phyloP scores from a whole-genome alignment of 2,797 vertebrate genomes.

The Hyperoplus lanceolatus region DNA sequence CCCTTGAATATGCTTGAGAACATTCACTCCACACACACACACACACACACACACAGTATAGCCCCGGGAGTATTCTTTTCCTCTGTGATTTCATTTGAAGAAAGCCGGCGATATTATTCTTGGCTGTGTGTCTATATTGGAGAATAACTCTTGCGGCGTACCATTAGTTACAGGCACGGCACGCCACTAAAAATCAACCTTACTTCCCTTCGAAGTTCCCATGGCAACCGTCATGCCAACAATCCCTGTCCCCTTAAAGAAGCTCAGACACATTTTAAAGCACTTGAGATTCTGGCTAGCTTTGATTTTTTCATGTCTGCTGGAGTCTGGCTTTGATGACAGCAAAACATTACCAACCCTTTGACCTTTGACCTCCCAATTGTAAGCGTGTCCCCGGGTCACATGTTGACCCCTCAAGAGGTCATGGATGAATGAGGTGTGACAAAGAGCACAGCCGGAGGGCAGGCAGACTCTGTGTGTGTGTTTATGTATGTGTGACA shows the following conservation, averaged over 20 bases:
- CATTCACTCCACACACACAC: slow-evolving; percentile 4
- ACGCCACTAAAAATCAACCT: slow-evolving; percentile 43
- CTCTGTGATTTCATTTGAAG: slow-evolving; percentile 49
- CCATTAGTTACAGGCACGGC: slow-evolving; percentile 62
- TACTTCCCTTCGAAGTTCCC: slow-evolving; percentile 52
- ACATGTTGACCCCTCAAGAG: slow-evolving; percentile 55
- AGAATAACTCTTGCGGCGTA: slow-evolving; percentile 47
- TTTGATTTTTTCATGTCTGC: neutral
- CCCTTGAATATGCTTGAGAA: slow-evolving; percentile 36
- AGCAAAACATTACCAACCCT: slow-evolving; percentile 41
- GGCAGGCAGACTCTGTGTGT: slow-evolving; percentile 43
- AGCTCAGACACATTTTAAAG: slow-evolving; percentile 16
- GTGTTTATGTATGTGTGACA: neutral
- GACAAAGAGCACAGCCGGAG: slow-evolving; percentile 57
- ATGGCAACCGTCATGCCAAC: slow-evolving; percentile 45
- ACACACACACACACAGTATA: slow-evolving; percentile 1
- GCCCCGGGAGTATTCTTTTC: slow-evolving; percentile 30
- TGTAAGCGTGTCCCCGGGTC: slow-evolving; percentile 48
- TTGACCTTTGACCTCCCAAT: slow-evolving; percentile 65
- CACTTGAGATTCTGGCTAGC: slow-evolving; percentile 28
- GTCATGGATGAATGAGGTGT: slow-evolving; percentile 70
- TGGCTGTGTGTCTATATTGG: slow-evolving; percentile 64
- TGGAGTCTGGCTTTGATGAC: slow-evolving; percentile 51
- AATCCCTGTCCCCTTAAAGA: slow-evolving; percentile 7
- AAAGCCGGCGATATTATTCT: slow-evolving; percentile 58